Percentiles rank a stretch among this genome's conserved stretches.
phyloP scores from a whole-genome alignment of 2,888 invertebrate species.

The Pheosia tremula region DNA sequence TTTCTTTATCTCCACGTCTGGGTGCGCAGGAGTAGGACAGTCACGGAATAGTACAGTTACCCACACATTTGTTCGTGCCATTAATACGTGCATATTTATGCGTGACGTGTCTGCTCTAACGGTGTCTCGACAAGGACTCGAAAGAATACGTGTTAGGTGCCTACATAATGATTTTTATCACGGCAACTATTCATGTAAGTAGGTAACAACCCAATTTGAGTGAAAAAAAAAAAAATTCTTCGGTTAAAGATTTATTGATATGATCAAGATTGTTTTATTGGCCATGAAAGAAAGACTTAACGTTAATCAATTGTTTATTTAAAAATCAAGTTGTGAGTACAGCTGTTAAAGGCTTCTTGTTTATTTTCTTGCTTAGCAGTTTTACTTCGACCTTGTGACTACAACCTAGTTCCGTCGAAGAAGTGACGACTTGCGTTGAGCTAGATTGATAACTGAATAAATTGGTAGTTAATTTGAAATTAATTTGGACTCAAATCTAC shows the following conservation, averaged over 20 bases:
- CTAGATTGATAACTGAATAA: slow-evolving; percentile 19
- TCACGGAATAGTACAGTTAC: slow-evolving; percentile 76
- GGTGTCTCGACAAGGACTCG: slow-evolving; percentile 71
- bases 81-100: slow-evolving; percentile 81
- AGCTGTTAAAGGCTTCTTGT: slow-evolving; percentile 20
- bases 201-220: slow-evolving; percentile 12
- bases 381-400: slow-evolving; percentile 32
- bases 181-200: background rate
- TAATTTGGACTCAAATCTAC: slow-evolving; percentile 17
- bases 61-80: slow-evolving; percentile 71
- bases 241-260: slow-evolving; percentile 31
- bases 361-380: slow-evolving; percentile 17
- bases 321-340: slow-evolving; percentile 21
- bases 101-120: slow-evolving; percentile 76
- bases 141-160: slow-evolving; percentile 56
- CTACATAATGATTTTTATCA: slow-evolving; percentile 37
- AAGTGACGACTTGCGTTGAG: slow-evolving; percentile 13
- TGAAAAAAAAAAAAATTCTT: slow-evolving; percentile 45
- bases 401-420: slow-evolving; percentile 14
- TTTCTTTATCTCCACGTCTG: slow-evolving; percentile 57
- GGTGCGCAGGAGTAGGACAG: slow-evolving; percentile 54
- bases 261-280: slow-evolving; percentile 36
- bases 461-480: slow-evolving; percentile 13
- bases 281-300: slow-evolving; percentile 30
- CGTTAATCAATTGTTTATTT: slow-evolving; percentile 36